These are phyloP conservation scores for Triplophysa bombifrons DNA, from an alignment of 2,797 vertebrate species.

Conservation along the genomic window DNA sequence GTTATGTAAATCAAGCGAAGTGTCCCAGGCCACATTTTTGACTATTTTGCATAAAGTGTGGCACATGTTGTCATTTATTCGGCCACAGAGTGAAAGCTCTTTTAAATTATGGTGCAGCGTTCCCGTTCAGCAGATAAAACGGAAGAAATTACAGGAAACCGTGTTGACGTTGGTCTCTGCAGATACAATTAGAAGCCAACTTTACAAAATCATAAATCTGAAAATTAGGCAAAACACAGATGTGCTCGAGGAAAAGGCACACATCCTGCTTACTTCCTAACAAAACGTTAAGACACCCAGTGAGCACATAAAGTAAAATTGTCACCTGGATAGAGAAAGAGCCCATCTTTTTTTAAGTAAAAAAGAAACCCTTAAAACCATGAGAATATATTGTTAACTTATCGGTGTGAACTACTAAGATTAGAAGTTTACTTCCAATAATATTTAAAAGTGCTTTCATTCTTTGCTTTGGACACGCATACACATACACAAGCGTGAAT, in stretches of 20 bases:
- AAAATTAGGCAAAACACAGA: background rate
- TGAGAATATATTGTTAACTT: no score
- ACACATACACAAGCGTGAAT: conserved; percentile 13
- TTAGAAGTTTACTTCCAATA: background rate
- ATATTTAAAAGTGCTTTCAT: background rate
- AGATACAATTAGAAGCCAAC: background rate
- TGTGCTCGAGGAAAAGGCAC: background rate
- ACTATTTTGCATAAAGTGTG: background rate
- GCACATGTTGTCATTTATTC: background rate
- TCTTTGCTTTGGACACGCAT: background rate
- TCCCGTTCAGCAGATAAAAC: background rate
- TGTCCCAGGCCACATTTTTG: background rate
- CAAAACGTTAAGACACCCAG: background rate
- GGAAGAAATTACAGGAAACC: background rate
- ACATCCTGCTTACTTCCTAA: background rate
- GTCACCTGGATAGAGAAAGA: background rate
- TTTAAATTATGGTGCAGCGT: background rate
- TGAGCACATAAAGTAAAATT: background rate
- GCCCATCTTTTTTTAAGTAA: no score
- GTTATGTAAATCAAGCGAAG: background rate
- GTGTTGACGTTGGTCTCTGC: background rate
- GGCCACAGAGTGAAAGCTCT: background rate
- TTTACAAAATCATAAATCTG: background rate
- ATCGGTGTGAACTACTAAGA: background rate
- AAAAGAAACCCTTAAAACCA: no score